Percentiles rank a stretch among this genome's conserved stretches.
These are phyloP conservation scores for Aphelocoma coerulescens DNA, from an alignment of 2,113 vertebrate species.

Conservation along the genomic window DNA sequence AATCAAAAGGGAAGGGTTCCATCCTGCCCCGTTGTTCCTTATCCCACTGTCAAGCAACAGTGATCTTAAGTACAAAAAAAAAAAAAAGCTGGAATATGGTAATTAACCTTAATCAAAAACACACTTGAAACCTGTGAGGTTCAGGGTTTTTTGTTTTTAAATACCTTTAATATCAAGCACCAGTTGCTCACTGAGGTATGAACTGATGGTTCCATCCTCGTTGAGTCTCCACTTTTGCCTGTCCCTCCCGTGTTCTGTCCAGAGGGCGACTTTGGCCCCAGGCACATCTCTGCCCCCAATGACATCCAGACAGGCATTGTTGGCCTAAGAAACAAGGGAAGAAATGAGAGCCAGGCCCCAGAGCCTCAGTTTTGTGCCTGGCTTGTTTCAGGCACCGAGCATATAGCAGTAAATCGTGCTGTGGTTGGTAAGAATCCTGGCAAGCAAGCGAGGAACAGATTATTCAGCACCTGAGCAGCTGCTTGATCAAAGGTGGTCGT, in stretches of 20 bases:
- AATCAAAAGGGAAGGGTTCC: not conserved
- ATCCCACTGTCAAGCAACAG: not conserved
- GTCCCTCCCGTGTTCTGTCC: slow-evolving; percentile 79
- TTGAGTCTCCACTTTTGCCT: slow-evolving; percentile 83
- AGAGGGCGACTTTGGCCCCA: slow-evolving; percentile 81
- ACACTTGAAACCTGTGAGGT: not conserved
- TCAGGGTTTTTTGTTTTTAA: not conserved
- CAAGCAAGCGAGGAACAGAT: not conserved
- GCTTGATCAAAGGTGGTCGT: not conserved
- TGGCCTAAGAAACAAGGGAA: slow-evolving; percentile 61
- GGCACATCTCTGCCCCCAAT: slow-evolving; percentile 78
- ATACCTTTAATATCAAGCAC: slow-evolving; percentile 85
- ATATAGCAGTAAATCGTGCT: fast-evolving
- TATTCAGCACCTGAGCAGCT: not conserved
- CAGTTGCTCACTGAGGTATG: slow-evolving; percentile 77
- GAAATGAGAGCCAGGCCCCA: not conserved
- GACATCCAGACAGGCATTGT: slow-evolving; percentile 79
- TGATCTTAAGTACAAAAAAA: not conserved
- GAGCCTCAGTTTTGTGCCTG: not conserved
- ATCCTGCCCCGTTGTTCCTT: not conserved
- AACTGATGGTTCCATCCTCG: slow-evolving; percentile 79
- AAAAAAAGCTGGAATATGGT: not conserved
- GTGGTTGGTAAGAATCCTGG: not conserved
- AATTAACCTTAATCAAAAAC: not conserved
- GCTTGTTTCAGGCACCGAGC: not conserved